Conservation (phyloP, 2,113 vertebrate species). For the Panthera uncia region DNA sequence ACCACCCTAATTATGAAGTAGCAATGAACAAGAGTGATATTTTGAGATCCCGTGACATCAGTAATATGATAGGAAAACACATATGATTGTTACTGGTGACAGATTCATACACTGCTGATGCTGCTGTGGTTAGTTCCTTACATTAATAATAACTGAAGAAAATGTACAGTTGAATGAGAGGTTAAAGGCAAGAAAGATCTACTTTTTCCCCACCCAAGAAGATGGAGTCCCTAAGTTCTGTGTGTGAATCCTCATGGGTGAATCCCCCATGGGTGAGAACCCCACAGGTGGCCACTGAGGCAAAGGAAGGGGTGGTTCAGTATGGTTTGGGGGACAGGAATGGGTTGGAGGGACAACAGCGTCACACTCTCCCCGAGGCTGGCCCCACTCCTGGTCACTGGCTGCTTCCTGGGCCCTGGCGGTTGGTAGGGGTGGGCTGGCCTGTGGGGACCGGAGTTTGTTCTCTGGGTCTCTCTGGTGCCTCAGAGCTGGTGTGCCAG, state of each 20-base stretch:
- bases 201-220: not conserved
- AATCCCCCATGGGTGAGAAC: not conserved
- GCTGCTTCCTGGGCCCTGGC: not conserved
- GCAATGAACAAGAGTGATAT: not conserved
- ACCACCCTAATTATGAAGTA: constrained; percentile 17
- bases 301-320: not conserved
- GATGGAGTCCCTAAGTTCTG: not conserved
- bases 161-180: not conserved
- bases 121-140: not conserved
- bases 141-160: not conserved
- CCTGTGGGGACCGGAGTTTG: not conserved
- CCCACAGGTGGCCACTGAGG: not conserved
- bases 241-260: not conserved
- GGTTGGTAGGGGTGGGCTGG: not conserved
- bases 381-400: not conserved
- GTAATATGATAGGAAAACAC: not conserved
- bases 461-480: not conserved
- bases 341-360: not conserved
- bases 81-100: not conserved
- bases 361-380: not conserved
- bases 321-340: not conserved
- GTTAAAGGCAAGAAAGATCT: not conserved
- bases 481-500: not conserved
- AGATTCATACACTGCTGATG: not conserved
- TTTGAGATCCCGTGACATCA: not conserved